Evolutionary conservation across 2,797 vertebrate genomes (phyloP).

Genomic region (Hybognathus amarus): DNA sequence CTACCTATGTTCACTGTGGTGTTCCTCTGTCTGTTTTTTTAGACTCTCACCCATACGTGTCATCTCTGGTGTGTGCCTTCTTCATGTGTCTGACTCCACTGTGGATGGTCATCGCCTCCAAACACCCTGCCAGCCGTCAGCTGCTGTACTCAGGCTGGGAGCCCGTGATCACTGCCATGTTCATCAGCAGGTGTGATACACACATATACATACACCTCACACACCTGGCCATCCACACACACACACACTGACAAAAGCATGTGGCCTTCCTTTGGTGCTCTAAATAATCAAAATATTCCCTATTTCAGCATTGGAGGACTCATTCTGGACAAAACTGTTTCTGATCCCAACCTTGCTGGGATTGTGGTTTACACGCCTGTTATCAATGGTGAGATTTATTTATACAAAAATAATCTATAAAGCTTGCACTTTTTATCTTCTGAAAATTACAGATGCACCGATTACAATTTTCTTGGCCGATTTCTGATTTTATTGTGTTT

Average conservation of each 20-base stretch:
- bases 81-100: constrained; percentile 94
- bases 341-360: constrained; percentile 92
- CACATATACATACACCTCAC: neutral
- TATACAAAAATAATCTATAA: neutral
- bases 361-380: constrained; percentile 97
- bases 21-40: constrained; percentile 61
- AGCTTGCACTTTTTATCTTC: neutral
- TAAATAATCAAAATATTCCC: constrained; percentile 43
- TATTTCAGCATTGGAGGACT: constrained; percentile 92
- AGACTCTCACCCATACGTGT: constrained; percentile 90
- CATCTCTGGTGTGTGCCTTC: constrained; percentile 91
- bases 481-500: too few species aligned
- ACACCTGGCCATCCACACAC: constrained; percentile 35
- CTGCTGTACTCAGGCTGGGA: constrained; percentile 97
- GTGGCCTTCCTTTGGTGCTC: neutral
- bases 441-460: neutral
- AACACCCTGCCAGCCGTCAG: constrained; percentile 93
- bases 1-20: neutral
- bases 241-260: constrained; percentile 27
- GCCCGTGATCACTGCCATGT: constrained; percentile 96
- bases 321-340: constrained; percentile 97
- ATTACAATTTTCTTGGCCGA: too few species aligned
- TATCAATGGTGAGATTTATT: constrained; percentile 86
- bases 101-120: constrained; percentile 94
- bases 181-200: constrained; percentile 92